Base-by-base conservation (phyloP, 2,113 vertebrate genomes). In the Chitala chitala region DNA sequence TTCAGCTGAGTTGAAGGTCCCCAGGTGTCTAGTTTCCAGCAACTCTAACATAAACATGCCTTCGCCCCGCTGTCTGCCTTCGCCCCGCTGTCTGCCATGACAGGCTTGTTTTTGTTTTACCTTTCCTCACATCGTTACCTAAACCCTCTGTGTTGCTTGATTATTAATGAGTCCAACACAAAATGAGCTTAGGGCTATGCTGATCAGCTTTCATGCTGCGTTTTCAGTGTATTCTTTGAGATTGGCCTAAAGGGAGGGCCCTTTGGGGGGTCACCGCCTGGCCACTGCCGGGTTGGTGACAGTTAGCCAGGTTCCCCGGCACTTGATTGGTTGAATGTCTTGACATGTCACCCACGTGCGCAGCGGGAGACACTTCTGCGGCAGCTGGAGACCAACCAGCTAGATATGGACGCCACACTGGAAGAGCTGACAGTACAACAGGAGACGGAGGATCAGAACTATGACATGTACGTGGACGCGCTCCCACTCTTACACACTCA, bases 371-470 rank as follows among this genome's bases (percentile, higher is more conserved):
- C 94, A 0, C 83, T 94, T 70, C 85, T 94, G 51, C 87, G 92
- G 77, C 94, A 95, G 84, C 87, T 95, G 85, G 93, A 95, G 85
- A 94, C 93, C 0, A 95, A 95, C 80, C 93, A 94, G 82, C 87
- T 94, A 58, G 94, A 95, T 76, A 92, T 92, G 0, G 93, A 94
- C 3, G 93, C 94, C 3, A 94, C 90, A 0, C 72, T 95, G 82
- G 94, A 95, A 84, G 94, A 95, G 79, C 87, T 95, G 17, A 92
- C 88, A 0, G 91, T 94, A 75, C 94, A 95, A 83, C 91, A 94
- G 70, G 92, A 95, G 84, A 93, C 93, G 0, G 93, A 94, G 82
- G 93, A 94, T 82, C 93, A 94, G 78, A 94, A 95, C 83, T 94
- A 95, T 48, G 84, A 92, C 83, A 89, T 95, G 94, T 94, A 85